Conservation (phyloP, 2,113 vertebrate genomes). For the Psettodes erumei region DNA sequence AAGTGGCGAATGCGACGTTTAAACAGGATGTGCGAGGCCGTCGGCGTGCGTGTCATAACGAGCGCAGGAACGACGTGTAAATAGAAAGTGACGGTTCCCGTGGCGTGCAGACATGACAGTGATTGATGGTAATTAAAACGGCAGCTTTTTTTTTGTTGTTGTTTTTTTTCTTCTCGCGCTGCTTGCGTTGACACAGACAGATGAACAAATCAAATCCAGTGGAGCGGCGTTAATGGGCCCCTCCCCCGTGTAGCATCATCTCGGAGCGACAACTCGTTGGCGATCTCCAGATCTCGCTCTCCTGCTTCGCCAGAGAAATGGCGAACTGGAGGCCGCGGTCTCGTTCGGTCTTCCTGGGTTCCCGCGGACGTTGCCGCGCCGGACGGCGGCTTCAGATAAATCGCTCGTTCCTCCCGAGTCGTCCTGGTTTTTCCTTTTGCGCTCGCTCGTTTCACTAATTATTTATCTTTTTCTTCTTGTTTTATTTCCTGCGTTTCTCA, state of each 20-base stretch:
- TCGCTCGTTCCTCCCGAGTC: neutral
- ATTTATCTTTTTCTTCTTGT: neutral
- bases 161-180: neutral
- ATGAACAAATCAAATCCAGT: neutral
- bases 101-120: conserved; percentile 29
- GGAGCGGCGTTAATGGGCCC: neutral
- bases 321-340: too few relatives aligned
- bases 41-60: conserved; percentile 24
- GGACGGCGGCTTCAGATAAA: conserved; percentile 14
- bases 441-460: neutral
- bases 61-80: conserved; percentile 28
- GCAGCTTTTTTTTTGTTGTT: too few relatives aligned
- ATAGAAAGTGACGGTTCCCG: conserved; percentile 41
- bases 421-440: neutral
- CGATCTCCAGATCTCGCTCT: too few relatives aligned
- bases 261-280: neutral
- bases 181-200: neutral
- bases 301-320: too few relatives aligned
- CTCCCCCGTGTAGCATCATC: neutral
- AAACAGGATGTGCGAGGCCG: conserved; percentile 17
- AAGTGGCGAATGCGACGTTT: neutral
- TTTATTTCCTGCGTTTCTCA: neutral
- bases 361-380: conserved; percentile 13
- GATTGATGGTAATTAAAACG: conserved; percentile 51
- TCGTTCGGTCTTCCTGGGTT: neutral